Evolutionary conservation across 2,888 invertebrate genomes (phyloP).

Genomic region (Spodoptera exigua): DNA sequence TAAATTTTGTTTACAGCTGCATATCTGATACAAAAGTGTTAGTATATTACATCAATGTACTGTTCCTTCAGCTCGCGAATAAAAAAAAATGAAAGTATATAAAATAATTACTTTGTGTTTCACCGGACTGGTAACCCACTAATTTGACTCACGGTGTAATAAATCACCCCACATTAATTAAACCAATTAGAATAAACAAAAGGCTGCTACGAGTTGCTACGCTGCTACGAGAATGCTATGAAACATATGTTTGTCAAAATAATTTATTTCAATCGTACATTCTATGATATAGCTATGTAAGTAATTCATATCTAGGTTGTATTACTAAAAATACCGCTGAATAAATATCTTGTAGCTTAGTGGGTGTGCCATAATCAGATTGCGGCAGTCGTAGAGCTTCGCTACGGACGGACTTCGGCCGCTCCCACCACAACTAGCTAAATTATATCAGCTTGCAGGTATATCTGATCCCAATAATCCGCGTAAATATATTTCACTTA

Average conservation of each 20-base stretch:
- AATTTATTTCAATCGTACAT: background rate
- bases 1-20: conserved; percentile 23
- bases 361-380: conserved; percentile 88
- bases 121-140: background rate
- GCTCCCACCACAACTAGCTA: conserved; percentile 75
- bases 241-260: conserved; percentile 18
- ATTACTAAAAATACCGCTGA: conserved; percentile 39
- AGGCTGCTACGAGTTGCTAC: conserved; percentile 54
- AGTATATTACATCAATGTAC: conserved; percentile 1
- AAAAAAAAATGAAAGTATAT: background rate
- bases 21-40: conserved; percentile 8
- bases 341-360: conserved; percentile 69
- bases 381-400: conserved; percentile 87
- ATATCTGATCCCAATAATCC: conserved; percentile 24
- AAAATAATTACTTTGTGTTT: too few relatives aligned
- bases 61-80: background rate
- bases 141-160: background rate
- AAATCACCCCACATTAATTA: background rate
- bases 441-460: conserved; percentile 54
- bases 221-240: conserved; percentile 57
- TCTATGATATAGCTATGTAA: conserved; percentile 1
- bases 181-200: conserved; percentile 28
- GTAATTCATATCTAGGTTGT: conserved; percentile 25
- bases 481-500: conserved; percentile 26
- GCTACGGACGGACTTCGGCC: conserved; percentile 74